Conservation (phyloP, 1,140 invertebrate genomes). For the Brachionus manjavacas region DNA sequence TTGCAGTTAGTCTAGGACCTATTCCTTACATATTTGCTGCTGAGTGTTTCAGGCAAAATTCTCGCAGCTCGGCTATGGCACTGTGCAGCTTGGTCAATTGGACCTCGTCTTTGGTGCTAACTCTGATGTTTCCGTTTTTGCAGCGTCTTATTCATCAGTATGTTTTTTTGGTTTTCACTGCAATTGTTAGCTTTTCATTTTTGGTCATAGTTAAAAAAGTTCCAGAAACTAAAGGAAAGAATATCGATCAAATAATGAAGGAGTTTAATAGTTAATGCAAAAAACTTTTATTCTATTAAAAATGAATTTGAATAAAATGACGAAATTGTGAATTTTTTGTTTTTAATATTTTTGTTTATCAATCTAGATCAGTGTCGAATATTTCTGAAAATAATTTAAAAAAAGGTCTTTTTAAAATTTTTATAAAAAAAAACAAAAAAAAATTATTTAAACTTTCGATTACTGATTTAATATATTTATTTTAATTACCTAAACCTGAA, state of each 20-base stretch:
- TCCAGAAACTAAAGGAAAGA: conserved; percentile 97
- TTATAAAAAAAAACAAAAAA: too few relatives aligned
- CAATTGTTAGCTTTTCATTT: conserved; percentile 51
- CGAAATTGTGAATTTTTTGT: neutral
- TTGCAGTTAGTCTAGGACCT: conserved; percentile 79
- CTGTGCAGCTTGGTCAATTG: conserved; percentile 59
- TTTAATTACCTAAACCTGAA: too few relatives aligned
- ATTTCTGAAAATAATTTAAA: too few relatives aligned
- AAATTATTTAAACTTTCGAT: too few relatives aligned
- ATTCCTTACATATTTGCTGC: conserved; percentile 88
- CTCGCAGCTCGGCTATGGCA: conserved; percentile 91
- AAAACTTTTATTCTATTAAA: neutral
- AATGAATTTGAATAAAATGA: neutral
- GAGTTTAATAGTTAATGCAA: neutral
- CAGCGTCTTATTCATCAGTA: conserved; percentile 64
- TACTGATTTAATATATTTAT: too few relatives aligned
- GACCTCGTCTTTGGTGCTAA: conserved; percentile 44
- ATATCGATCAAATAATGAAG: conserved; percentile 80
- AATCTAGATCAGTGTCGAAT: too few relatives aligned
- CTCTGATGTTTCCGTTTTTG: conserved; percentile 45
- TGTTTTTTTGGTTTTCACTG: conserved; percentile 61
- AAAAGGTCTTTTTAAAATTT: too few relatives aligned
- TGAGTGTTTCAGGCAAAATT: conserved; percentile 91
- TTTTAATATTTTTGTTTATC: too few relatives aligned
- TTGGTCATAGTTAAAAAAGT: conserved; percentile 59